Base-by-base conservation (phyloP, 1,140 invertebrate genomes). In the Apolygus lucorum region DNA sequence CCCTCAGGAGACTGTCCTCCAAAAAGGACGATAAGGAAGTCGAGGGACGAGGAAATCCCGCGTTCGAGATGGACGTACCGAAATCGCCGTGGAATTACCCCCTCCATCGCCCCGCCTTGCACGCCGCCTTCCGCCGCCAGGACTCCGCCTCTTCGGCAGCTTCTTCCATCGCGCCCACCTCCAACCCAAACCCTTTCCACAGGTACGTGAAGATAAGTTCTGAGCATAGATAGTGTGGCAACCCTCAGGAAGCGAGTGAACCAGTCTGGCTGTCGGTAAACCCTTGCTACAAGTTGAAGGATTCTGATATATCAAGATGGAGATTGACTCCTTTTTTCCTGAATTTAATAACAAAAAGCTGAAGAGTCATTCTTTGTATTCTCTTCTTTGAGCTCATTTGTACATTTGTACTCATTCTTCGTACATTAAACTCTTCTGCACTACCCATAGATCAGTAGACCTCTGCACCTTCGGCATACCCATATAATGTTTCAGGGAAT, bases 31-130 rank as follows among this genome's bases (percentile, higher is more conserved):
- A 83, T 62, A 77, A 77, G 54, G 73, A 76, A 8, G 67, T n/a
- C 79, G 72, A 42, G 76, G 84, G 83, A 1, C 72, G 83, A 21
- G 82, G 84, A 29, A 86, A 85, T 72, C 80, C 81, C 63, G 83
- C 77, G 8, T 86, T 85, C 74, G 84, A 87, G 74, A 78, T 83
- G 75, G 84, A 86, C 73, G 77, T 78, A 52, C 67, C 83, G 79
- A 67, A 86, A 73, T 83, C 83, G 21, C 83, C 84, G 0, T 85
- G 84, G 84, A 78, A 81, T 24, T 83, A 84, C 73, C 81, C 82
- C 1, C 83, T 84, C 70, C 77, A 75, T 52, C 63, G 76, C 21
- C 75, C 75, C 1, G 72, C 73, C 0, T 66, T 72, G 11, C 74
- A 74, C 26, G 67, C 74, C 1, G 74, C 75, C 1, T 76, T 76